Base-by-base conservation (phyloP, 2,888 invertebrate genomes). In the Parnassius glacialis region DNA sequence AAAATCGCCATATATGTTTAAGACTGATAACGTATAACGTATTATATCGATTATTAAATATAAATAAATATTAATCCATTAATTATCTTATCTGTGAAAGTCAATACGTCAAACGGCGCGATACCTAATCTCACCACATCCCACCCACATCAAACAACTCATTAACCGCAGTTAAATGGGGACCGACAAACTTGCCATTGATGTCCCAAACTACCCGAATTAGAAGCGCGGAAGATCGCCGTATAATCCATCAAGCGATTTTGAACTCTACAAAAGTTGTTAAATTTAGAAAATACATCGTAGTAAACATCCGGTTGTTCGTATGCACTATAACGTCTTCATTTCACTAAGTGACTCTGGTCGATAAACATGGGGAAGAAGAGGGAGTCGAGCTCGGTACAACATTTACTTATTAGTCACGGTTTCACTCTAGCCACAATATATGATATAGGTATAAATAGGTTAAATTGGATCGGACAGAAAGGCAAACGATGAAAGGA, bases 251-350 rank as follows among this genome's bases (percentile, higher is more conserved):
- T 34, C 59, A 54, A 48, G 34, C 59, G 45, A 67, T 61, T 67
- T 52, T 61, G 48, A 62, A 65, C 67, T 66, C 43, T 67, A 70
- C 43, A 12, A 52, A 54, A 9, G 52, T 41, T 34, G 34, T 52
- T 64, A 65, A 64, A 60, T 61, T 56, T 51, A 43, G 68, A 65
- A 65, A 58, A 56, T 64, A 57, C 65, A 57, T 53, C 52, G 58
- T 65, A 55, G 64, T 75, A 80, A 80, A 85, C 85, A 85, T 86
- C 86, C 87, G 85, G 80, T 73, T 73, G 75, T 80, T 75, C 66
- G 63, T 65, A 41, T 64, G 60, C 52, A 64, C 59, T 61, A 48
- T 66, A 67, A 71, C 67, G 73, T 75, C 74, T 57, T 57, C 20
- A 62, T 62, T 62, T 48, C 34, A 73, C 68, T 68, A 70, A 87